Evolutionary conservation across 2,113 vertebrate species (phyloP).

Genomic region (Corythoichthys haematopterus): DNA sequence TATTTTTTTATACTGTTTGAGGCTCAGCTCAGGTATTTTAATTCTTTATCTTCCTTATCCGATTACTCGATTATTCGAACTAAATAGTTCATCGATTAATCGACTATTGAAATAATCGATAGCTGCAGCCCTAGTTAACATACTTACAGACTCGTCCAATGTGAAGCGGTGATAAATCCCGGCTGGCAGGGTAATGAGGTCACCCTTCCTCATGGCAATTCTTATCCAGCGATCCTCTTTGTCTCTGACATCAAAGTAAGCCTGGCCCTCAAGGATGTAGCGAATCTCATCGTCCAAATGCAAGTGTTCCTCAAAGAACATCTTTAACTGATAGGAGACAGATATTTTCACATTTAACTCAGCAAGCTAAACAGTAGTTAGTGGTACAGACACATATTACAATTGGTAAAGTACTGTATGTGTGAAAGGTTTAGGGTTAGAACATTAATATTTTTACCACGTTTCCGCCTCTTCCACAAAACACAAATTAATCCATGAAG

Average conservation of each 20-base stretch:
- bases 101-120: no score
- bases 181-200: constrained; percentile 89
- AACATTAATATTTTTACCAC: no score
- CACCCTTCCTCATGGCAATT: constrained; percentile 84
- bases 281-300: constrained; percentile 93
- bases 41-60: no score
- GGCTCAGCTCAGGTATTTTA: no score
- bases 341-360: not conserved
- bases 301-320: constrained; percentile 89
- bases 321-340: constrained; percentile 74
- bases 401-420: not conserved
- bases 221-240: constrained; percentile 85
- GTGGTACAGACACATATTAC: not conserved
- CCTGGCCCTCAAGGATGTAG: constrained; percentile 87
- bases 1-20: no score
- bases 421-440: not conserved
- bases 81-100: no score
- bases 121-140: no score
- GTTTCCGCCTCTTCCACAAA: no score
- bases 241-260: constrained; percentile 90
- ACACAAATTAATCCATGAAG: not conserved
- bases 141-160: constrained; percentile 79
- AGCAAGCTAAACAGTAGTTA: not conserved
- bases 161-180: constrained; percentile 97
- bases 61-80: no score